Evolutionary conservation across 2,113 vertebrate species (phyloP), one percentile per base, ranked within the genome.

Genomic region (Triplophysa dalaica): DNA sequence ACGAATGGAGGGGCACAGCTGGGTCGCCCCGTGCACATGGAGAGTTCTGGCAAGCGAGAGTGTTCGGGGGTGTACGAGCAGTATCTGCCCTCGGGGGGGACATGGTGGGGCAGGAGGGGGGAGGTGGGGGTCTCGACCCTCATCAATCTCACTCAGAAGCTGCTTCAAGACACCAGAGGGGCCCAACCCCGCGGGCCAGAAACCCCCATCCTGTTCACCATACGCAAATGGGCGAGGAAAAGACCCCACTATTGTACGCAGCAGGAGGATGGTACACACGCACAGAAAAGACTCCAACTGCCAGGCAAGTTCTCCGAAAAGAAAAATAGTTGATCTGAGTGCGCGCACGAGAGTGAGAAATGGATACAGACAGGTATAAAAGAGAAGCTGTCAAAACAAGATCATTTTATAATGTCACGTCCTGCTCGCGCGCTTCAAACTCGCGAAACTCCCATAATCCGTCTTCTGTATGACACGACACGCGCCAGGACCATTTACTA

Each of bases 121-220:
- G 72, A 52, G 77, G 33, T 69, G 81, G 70, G 74, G 86, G 90
- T 88, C 88, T 75, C 84, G 90, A 92, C 90, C 91, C 86, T 89
- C 91, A 92, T 92, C 91, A 92, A 91, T 92, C 91, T 91, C 90
- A 92, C 89, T 93, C 91, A 91, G 87, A 86, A 90, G 87, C 90
- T 85, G 89, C 87, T 91, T 90, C 89, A 89, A 86, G 81, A 87
- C 88, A 90, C 87, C 89, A 88, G 86, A 87, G 88, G 89, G 89
- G 81, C 86, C 81, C 84, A 69, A 65, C 79, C 86, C 84, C 77
- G 81, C 62, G 80, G 88, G 84, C 73, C 21, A 75, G 78, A 82
- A 70, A 80, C 68, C 60, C 78, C 78, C 78, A 72, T 79, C 78
- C 80, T 70, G 80, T 70, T 73, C 79, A 74, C 56, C 79, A 79